Evolutionary conservation across 2,797 vertebrate genomes (phyloP).

Genomic region (Alfaro cultratus): DNA sequence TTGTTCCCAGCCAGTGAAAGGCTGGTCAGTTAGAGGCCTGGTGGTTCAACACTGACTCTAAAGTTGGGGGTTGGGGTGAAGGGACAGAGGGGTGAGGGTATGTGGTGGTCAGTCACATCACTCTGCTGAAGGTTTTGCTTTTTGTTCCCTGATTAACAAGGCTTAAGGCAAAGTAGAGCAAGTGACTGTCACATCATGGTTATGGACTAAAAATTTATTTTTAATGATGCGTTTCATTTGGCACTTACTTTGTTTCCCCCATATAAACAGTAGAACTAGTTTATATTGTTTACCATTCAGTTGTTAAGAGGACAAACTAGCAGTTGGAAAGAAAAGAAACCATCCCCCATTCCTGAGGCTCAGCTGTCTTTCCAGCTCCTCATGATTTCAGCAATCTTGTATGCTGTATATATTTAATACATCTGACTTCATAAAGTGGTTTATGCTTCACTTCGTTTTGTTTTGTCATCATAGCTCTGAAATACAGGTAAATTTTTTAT

Average conservation of each 20-base stretch:
- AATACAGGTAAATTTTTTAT: neutral
- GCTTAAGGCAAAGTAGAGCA: constrained; percentile 19
- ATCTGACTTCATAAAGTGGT: constrained; percentile 4
- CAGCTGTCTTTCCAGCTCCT: neutral
- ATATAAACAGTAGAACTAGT: neutral
- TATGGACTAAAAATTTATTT: neutral
- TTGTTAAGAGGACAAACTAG: neutral
- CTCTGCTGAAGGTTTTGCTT: constrained; percentile 67
- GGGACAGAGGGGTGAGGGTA: constrained; percentile 28
- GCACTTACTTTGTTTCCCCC: neutral
- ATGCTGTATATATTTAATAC: neutral
- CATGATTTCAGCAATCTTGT: neutral
- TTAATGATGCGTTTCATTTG: constrained; percentile 5
- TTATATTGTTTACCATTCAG: neutral
- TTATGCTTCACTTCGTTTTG: neutral
- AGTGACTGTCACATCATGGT: neutral
- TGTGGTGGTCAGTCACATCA: constrained; percentile 80
- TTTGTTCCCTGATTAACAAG: constrained; percentile 53
- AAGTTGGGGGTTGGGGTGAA: constrained; percentile 47
- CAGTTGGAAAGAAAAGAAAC: neutral
- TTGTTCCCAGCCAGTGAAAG: constrained; percentile 70
- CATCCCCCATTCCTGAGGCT: constrained; percentile 1
- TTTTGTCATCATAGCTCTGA: neutral
- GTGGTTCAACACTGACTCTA: constrained; percentile 49
- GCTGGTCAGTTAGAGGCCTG: constrained; percentile 47